phyloP scores from a whole-genome alignment of 2,113 vertebrate genomes.

The Embiotoca jacksoni region DNA sequence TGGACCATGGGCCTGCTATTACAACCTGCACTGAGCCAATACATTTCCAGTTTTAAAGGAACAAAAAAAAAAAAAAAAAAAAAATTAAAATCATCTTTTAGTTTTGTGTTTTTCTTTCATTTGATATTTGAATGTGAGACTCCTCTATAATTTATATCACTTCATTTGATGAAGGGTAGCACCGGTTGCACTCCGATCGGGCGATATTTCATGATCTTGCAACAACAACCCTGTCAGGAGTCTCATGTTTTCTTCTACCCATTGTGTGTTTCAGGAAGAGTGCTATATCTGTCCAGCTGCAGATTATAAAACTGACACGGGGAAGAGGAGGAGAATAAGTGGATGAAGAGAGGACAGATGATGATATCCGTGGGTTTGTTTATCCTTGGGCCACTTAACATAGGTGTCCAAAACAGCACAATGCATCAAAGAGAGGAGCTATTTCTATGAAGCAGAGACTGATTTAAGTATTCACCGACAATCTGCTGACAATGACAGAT shows the following conservation, averaged over 20 bases:
- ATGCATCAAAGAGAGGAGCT: background rate
- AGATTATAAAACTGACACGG: background rate
- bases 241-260: background rate
- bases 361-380: background rate
- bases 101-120: no score
- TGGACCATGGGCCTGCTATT: no score
- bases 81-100: no score
- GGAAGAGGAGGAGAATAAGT: conserved; percentile 18
- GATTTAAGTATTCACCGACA: conserved; percentile 6
- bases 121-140: no score
- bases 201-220: no score
- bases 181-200: no score
- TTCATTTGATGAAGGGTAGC: no score
- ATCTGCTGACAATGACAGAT: background rate
- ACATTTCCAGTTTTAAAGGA: no score
- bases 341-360: conserved; percentile 19
- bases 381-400: conserved; percentile 26
- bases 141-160: no score
- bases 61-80: no score
- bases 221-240: no score
- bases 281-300: background rate
- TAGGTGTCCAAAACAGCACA: conserved; percentile 2
- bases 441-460: conserved; percentile 1
- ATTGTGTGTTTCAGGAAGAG: background rate
- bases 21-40: no score